These are phyloP conservation scores for Syrista parreyssii DNA, from an alignment of 2,888 invertebrate genomes.

Conservation along the genomic window DNA sequence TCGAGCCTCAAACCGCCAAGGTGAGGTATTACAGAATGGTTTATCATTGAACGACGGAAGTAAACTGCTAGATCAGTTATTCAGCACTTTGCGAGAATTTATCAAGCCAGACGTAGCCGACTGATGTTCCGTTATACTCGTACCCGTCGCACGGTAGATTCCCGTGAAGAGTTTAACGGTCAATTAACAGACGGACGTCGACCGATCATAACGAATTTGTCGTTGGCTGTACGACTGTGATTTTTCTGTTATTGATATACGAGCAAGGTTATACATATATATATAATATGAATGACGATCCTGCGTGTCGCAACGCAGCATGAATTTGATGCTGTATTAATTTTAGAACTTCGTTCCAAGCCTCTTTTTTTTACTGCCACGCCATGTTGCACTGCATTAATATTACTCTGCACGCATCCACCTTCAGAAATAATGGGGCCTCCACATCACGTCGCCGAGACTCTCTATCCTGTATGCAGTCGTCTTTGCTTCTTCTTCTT, in stretches of 20 bases:
- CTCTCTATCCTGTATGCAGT: background rate
- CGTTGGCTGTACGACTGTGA: background rate
- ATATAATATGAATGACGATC: background rate
- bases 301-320: background rate
- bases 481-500: background rate
- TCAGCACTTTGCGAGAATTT: background rate
- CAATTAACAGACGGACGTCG: background rate
- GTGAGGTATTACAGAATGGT: slow-evolving; percentile 32
- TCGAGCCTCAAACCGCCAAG: slow-evolving; percentile 59
- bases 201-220: background rate
- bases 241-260: background rate
- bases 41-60: background rate
- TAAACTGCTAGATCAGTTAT: background rate
- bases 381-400: slow-evolving; percentile 1
- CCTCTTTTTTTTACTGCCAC: background rate
- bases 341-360: background rate
- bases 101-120: background rate
- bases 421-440: background rate
- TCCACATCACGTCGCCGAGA: background rate
- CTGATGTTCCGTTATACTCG: background rate
- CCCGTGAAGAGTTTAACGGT: background rate
- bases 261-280: background rate
- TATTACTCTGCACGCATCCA: slow-evolving; percentile 2
- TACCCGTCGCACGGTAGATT: background rate
- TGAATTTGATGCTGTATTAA: slow-evolving; percentile 9